phyloP scores from a whole-genome alignment of 2,888 invertebrate genomes.

The Melanophora roralis region DNA sequence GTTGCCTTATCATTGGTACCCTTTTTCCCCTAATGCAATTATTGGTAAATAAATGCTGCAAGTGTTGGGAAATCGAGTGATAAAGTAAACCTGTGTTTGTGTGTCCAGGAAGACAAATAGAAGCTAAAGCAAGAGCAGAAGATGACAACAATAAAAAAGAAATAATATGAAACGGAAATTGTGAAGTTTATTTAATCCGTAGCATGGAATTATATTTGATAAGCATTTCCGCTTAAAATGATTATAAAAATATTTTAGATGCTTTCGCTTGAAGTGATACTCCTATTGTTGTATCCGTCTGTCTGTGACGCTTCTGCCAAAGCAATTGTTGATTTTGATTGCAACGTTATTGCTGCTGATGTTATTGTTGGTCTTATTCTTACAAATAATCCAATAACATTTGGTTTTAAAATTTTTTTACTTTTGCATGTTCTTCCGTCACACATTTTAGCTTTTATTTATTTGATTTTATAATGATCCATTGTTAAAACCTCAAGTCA shows the following conservation, averaged over 20 bases:
- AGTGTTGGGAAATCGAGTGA: too few species aligned
- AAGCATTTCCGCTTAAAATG: constrained; percentile 59
- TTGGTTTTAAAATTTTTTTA: constrained; percentile 27
- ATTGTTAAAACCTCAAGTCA: constrained; percentile 39
- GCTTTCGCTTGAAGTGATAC: constrained; percentile 1
- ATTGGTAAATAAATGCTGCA: too few species aligned
- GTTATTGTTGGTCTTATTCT: too few species aligned
- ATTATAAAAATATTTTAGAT: constrained; percentile 50
- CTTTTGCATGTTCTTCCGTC: too few species aligned
- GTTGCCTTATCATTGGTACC: too few species aligned
- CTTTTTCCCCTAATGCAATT: too few species aligned
- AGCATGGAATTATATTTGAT: constrained; percentile 56
- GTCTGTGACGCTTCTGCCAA: neutral
- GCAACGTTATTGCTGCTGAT: constrained; percentile 17
- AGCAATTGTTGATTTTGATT: constrained; percentile 8
- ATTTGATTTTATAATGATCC: constrained; percentile 22
- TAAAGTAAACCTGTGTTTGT: too few species aligned
- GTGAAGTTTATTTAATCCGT: constrained; percentile 57
- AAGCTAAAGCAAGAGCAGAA: too few species aligned
- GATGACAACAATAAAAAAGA: too few species aligned
- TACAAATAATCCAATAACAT: constrained; percentile 38
- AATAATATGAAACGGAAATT: too few species aligned
- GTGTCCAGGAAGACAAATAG: too few species aligned
- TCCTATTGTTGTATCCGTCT: neutral
- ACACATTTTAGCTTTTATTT: constrained; percentile 5